Conservation (phyloP, 2,113 vertebrate genomes). For the Paedocypris sp. region DNA sequence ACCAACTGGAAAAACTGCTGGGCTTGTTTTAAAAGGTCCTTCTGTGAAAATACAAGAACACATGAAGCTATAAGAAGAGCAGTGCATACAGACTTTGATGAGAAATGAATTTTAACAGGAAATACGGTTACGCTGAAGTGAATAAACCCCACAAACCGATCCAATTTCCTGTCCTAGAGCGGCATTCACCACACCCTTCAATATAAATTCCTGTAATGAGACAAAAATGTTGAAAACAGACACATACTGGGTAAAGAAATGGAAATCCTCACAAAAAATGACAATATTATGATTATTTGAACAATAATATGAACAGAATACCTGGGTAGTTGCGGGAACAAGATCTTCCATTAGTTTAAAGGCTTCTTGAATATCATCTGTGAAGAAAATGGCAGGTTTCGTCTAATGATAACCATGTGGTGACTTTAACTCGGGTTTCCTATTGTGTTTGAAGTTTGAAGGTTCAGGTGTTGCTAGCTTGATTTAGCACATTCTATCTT, state of each 20-base stretch:
- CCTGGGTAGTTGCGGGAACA: conserved; percentile 85
- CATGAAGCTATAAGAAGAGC: not conserved
- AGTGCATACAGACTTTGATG: not conserved
- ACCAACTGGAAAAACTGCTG: conserved; percentile 96
- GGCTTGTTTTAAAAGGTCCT: conserved; percentile 89
- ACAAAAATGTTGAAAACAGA: not conserved
- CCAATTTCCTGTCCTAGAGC: conserved; percentile 86
- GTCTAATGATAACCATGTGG: no score
- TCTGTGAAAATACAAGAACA: conserved; percentile 56
- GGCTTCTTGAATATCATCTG: conserved; percentile 90
- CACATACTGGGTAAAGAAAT: not conserved
- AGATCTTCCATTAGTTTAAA: conserved; percentile 90
- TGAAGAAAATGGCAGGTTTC: conserved; percentile 41
- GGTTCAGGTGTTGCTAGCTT: no score
- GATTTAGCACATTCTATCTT: no score
- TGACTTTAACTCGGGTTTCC: no score
- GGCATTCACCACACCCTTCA: conserved; percentile 93
- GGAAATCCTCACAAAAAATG: not conserved
- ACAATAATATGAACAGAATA: conserved; percentile 37
- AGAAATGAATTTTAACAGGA: not conserved
- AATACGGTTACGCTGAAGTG: not conserved
- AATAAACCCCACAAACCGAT: conserved; percentile 68
- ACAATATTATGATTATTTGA: no score
- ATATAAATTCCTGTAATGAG: conserved; percentile 78
- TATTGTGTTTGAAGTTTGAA: no score